These are phyloP conservation scores for Strigamia transsilvanica DNA, from an alignment of 2,888 invertebrate species.

Conservation along the genomic window DNA sequence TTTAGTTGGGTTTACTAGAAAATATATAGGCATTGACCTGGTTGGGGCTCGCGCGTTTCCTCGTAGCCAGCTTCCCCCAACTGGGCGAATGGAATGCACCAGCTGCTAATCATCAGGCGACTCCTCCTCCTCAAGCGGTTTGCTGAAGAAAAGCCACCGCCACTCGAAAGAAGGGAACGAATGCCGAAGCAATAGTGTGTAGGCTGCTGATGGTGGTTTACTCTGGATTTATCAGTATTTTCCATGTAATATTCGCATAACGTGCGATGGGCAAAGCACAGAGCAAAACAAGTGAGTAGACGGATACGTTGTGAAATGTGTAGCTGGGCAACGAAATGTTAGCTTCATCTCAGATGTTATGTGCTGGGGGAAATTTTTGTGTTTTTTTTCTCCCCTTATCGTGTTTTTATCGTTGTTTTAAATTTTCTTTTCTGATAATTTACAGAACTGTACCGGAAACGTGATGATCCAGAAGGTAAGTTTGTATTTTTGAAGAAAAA, in stretches of 20 bases:
- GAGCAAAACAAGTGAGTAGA: slow-evolving; percentile 42
- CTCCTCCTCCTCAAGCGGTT: slow-evolving; percentile 37
- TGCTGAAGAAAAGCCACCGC: slow-evolving; percentile 36
- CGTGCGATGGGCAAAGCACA: slow-evolving; percentile 29
- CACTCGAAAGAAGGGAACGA: slow-evolving; percentile 17
- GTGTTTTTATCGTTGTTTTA: neutral
- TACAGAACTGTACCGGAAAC: slow-evolving; percentile 50
- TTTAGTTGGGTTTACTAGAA: neutral
- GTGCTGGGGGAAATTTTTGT: neutral
- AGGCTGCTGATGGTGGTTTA: slow-evolving; percentile 7
- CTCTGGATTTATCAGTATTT: neutral
- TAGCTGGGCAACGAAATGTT: neutral
- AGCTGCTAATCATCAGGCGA: slow-evolving; percentile 42
- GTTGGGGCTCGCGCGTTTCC: slow-evolving; percentile 35
- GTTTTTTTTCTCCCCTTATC: neutral
- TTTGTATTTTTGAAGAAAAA: neutral
- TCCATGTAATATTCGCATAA: slow-evolving; percentile 18
- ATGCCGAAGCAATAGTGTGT: slow-evolving; percentile 17
- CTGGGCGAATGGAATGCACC: neutral
- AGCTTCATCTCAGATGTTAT: neutral
- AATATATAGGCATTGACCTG: slow-evolving; percentile 39
- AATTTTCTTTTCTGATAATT: slow-evolving; percentile 20
- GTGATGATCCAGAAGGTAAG: slow-evolving; percentile 53
- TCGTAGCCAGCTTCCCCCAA: neutral
- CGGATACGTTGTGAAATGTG: neutral